Percentiles rank a stretch among this genome's conserved stretches.
These are phyloP conservation scores for Acrocyrtus sp. DNA, from an alignment of 2,888 invertebrate genomes.

Conservation along the genomic window DNA sequence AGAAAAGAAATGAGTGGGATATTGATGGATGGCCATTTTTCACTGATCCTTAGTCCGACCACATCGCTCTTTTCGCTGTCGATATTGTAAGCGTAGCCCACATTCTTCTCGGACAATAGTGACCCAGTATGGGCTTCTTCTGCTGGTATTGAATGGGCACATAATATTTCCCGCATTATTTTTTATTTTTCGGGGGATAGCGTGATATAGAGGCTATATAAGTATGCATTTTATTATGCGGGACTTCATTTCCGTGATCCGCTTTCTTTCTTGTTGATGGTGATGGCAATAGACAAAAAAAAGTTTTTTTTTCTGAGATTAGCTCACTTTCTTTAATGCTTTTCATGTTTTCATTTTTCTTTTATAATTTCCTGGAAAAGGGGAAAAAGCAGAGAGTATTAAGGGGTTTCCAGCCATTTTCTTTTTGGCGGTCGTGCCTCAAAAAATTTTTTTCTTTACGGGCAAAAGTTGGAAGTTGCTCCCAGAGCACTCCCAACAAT, in stretches of 20 bases:
- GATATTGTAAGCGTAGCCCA: too few species aligned
- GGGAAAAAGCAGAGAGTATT: too few species aligned
- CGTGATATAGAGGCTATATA: background rate
- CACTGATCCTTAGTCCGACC: constrained; percentile 48
- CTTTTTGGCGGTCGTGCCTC: constrained; percentile 36
- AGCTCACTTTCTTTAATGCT: too few species aligned
- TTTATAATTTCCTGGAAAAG: too few species aligned
- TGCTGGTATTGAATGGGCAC: background rate
- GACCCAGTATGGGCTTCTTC: background rate
- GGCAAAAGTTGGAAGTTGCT: too few species aligned
- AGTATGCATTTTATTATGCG: background rate
- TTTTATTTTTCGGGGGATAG: background rate
- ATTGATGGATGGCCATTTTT: constrained; percentile 60
- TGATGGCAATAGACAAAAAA: too few species aligned
- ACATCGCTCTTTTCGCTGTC: constrained; percentile 47
- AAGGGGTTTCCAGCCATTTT: too few species aligned
- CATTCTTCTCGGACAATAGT: background rate
- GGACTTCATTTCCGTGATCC: background rate
- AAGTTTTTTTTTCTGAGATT: too few species aligned
- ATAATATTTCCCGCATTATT: constrained; percentile 17
- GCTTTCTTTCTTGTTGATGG: too few species aligned
- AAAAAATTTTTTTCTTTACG: too few species aligned
- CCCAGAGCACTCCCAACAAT: too few species aligned
- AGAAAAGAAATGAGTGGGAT: constrained; percentile 57
- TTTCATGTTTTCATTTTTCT: too few species aligned